Evolutionary conservation across 1,140 invertebrate species (phyloP).

Genomic region (Drosophila murphyi): DNA sequence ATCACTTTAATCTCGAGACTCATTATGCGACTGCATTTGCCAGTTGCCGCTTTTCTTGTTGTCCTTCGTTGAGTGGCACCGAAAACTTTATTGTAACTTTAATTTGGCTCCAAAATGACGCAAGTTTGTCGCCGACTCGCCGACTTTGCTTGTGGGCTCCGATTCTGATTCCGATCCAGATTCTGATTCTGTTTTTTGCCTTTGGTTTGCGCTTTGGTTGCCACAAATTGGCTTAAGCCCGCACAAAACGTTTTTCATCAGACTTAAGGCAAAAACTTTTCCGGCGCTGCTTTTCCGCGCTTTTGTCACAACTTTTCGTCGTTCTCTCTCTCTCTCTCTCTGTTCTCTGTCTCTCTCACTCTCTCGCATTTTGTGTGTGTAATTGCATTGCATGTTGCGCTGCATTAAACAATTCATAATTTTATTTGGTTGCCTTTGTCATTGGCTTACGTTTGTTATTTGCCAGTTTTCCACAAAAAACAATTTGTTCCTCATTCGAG

Average conservation of each 20-base stretch:
- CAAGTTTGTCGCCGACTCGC: conserved; percentile 9
- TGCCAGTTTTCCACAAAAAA: conserved; percentile 40
- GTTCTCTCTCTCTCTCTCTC: not conserved
- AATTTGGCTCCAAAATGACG: conserved; percentile 49
- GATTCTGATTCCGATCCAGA: not conserved
- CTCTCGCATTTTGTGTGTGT: conserved; percentile 27
- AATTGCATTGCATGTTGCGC: conserved; percentile 80
- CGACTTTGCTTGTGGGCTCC: not conserved
- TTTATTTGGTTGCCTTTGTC: conserved; percentile 61
- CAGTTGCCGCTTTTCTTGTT: conserved; percentile 38
- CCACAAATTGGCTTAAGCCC: conserved; percentile 79
- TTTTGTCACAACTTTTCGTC: conserved; percentile 70
- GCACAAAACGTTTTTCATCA: conserved; percentile 75
- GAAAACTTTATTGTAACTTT: conserved; percentile 64
- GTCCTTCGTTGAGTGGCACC: not conserved
- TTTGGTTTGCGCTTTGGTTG: conserved; percentile 49
- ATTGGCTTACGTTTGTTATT: conserved; percentile 56
- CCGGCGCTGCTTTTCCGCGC: conserved; percentile 68
- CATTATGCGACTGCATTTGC: conserved; percentile 57
- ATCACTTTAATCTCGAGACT: conserved; percentile 37
- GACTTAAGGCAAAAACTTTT: conserved; percentile 66
- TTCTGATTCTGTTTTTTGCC: conserved; percentile 19
- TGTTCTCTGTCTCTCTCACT: not conserved
- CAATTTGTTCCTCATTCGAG: conserved; percentile 37
- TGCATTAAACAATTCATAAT: conserved; percentile 81